Evolutionary conservation across 2,797 vertebrate species (phyloP), one percentile per base, ranked within the genome.

Genomic region (Platyrinchus mystaceus): DNA sequence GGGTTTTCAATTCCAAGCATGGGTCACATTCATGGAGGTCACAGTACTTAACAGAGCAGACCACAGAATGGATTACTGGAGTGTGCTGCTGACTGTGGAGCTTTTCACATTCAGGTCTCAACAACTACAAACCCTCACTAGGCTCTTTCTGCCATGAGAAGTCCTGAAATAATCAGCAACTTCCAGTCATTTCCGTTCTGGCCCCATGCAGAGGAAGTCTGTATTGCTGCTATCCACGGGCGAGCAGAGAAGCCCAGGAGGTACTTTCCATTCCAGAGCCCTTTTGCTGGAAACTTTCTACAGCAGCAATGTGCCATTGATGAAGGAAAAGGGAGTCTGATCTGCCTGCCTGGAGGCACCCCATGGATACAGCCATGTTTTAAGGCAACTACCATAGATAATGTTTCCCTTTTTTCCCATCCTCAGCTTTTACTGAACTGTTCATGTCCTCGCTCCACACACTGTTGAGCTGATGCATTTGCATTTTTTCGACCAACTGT

Each of bases 161-260:
- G 41, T 34, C 50, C 49, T 44, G 36, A 78, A 84, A 87, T 24
- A 84, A 64, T 10, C 46, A 60, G 44, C 32, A 84, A 8, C 23
- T 84, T 18, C 36, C n/a, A 60, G 69, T 39, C 10, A 56, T 68
- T 78, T 84, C 62, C 36, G 12, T 37, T 59, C 41, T 58, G 39
- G 23, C 10, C 12, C 13, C 6, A 2, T 12, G 49, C 21, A 32
- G 15, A n/a, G 21, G 43, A 88, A 86, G 62, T 24, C 50, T 78
- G 58, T 32, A 10, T 22, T 70, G 46, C 63, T 2, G 0, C 60
- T 56, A 1, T 12, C 43, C 13, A 1, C 0, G 1, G 28, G 17
- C 2, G 1, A 85, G 73, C 1, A 1, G 44, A 84, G 75, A 52
- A 92, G 58, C 0, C 0, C 12, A 27, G 59, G 34, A 75, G 34